Evolutionary conservation across 2,113 vertebrate species (phyloP), one percentile per base, ranked within the genome.

Genomic region (Micronycteris hirsuta): DNA sequence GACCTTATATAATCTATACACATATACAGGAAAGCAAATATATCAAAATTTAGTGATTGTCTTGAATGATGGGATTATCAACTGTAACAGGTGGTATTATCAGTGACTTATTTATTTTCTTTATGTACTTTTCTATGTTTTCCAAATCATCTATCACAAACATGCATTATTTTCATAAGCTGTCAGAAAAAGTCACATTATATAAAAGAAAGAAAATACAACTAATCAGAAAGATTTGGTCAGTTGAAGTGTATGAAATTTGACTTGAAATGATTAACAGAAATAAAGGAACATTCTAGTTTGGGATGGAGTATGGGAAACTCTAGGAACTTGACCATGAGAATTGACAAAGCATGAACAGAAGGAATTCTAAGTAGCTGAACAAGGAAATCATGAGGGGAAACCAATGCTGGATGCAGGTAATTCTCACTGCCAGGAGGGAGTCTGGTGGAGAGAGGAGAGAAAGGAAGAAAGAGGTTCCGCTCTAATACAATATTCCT

Each of bases 191-290:
- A 90, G 43, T 36, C 70, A 85, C 24, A 92, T 67, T 56, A 45
- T 70, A 67, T 58, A 65, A 85, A 95, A 89, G 70, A 47, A 94
- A 93, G 43, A 88, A 83, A 95, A 87, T 49, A 70, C 41, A 90
- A 94, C 45, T 61, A 65, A 96, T 81, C 63, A 52, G 36, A 91
- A 47, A 78, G 22, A 41, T 77, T 38, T 49, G 19, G 31, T 45
- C 84, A 5, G 58, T 63, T 76, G 31, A 81, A 41, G 26, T 56
- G 5, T 71, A 12, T 63, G 80, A 87, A 52, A n/a, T 56, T 63
- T 76, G 63, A 74, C 22, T 43, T 84, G 56, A 68, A 41, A 2
- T 24, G 26, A 84, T 78, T 7, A 81, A 22, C 54, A 76, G 70
- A 93, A 86, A 93, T 65, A 28, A 76, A 87, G 41, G 17, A 38